Evolutionary conservation across 2,113 vertebrate species (phyloP), one percentile per base, ranked within the genome.

Genomic region (Romanogobio albipinnatus): DNA sequence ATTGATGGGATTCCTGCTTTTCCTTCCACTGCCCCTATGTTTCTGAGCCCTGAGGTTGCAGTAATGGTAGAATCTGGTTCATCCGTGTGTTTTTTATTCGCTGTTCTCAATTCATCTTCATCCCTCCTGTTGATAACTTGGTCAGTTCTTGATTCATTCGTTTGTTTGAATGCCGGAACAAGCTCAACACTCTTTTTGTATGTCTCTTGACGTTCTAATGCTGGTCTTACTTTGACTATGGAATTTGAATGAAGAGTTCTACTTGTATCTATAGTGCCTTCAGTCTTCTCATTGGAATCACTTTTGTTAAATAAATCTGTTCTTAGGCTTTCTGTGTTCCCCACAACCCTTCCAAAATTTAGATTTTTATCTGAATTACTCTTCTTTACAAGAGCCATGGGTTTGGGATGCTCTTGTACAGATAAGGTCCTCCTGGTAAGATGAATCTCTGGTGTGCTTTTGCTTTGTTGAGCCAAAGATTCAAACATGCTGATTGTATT

Each of bases 401-500:
- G 76, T 13, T 71, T 87, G 64, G 78, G 47, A 4, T 84, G 88
- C 15, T 88, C 87, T 33, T 90, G 92, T 17, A 91, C 88, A 56
- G 93, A 94, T 29, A 93, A 89, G 4, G 91, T 77, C 8, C 93
- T 88, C 51, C 86, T 91, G 8, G 86, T 76, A 70, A 76, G 19
- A 49, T 70, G 77, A 45, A 17, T 3, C 68, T 89, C 56, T 26
- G 64, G 64, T 4, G 79, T n/a, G 29, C 49, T 58, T 80, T 91
- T 89, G 64, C 74, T 56, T 89, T 68, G 90, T 73, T 91, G 93
- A 36, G 93, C 89, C 84, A 95, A 86, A 61, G 91, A 89, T 83
- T 95, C 95, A 84, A 94, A 95, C 87, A 93, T 93, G 82, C 83
- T 90, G 77, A 95, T 95, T 85, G 92, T 95, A 66, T 92, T 95